Evolutionary conservation across 2,113 vertebrate genomes (phyloP).

Genomic region (Phyllopteryx taeniolatus): DNA sequence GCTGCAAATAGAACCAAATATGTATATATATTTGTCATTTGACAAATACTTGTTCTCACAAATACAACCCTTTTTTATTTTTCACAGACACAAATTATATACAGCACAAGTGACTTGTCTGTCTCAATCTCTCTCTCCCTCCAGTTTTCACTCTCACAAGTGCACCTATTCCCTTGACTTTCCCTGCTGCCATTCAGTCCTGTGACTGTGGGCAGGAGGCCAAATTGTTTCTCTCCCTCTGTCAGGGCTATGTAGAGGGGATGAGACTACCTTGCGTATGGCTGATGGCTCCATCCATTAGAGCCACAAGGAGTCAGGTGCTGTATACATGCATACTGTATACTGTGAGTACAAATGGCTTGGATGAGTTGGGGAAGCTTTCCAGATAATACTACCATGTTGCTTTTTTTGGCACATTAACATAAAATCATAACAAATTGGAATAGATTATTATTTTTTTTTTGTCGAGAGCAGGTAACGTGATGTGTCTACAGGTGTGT

Average conservation of each 20-base stretch:
- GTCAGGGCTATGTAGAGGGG: slow-evolving; percentile 50
- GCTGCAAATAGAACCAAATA: background rate
- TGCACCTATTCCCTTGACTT: slow-evolving; percentile 22
- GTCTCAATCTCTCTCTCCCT: slow-evolving; percentile 6
- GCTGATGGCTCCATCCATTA: slow-evolving; percentile 68
- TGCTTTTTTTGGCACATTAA: too few relatives aligned
- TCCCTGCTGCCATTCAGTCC: slow-evolving; percentile 60
- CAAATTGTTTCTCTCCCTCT: slow-evolving; percentile 68
- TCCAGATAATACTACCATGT: background rate
- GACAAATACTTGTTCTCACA: slow-evolving; percentile 9
- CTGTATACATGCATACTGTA: slow-evolving; percentile 15
- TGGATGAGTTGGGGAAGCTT: slow-evolving; percentile 12
- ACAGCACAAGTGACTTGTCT: slow-evolving; percentile 12
- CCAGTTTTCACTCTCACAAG: slow-evolving; percentile 1
- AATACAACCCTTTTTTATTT: slow-evolving; percentile 26
- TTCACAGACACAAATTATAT: slow-evolving; percentile 28
- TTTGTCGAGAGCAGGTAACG: too few relatives aligned
- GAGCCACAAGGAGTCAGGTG: slow-evolving; percentile 58
- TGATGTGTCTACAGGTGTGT: too few relatives aligned
- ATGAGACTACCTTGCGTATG: slow-evolving; percentile 60
- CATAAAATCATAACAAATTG: too few relatives aligned
- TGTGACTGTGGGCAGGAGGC: slow-evolving; percentile 68
- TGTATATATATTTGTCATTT: slow-evolving; percentile 11
- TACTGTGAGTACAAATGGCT: slow-evolving; percentile 5
- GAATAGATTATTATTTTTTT: too few relatives aligned